A percentile compares a stretch with the other conserved stretches of the same genome.
Conservation (phyloP, 2,797 vertebrate genomes). For the Pogonophryne albipinna region DNA sequence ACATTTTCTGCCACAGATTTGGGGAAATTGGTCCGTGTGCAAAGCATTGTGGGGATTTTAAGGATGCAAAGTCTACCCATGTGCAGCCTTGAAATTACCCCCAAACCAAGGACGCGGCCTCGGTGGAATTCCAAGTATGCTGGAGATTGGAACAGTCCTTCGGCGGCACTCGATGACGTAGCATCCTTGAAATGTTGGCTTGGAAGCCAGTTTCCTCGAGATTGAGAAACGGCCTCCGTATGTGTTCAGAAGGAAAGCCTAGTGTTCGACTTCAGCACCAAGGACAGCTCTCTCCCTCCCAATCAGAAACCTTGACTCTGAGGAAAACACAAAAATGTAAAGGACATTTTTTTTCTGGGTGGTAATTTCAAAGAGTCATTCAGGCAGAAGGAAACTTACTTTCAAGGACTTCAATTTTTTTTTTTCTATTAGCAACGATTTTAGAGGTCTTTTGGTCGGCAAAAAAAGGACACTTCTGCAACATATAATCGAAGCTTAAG, state of each 20-base stretch:
- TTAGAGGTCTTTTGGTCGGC: background rate
- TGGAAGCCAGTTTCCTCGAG: too few relatives aligned
- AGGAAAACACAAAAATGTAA: background rate
- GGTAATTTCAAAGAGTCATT: background rate
- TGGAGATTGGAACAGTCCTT: too few relatives aligned
- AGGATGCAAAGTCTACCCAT: too few relatives aligned
- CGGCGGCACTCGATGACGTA: too few relatives aligned
- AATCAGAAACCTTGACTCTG: background rate
- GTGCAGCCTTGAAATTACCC: too few relatives aligned
- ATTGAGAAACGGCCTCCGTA: too few relatives aligned
- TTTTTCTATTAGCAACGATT: background rate
- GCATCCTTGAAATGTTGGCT: too few relatives aligned
- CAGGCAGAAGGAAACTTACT: background rate
- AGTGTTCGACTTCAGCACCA: constrained; percentile 38
- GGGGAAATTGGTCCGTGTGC: too few relatives aligned
- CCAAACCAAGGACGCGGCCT: too few relatives aligned
- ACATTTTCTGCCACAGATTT: too few relatives aligned
- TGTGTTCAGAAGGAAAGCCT: background rate
- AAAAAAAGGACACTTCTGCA: background rate
- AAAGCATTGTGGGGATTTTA: too few relatives aligned
- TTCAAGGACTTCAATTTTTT: background rate
- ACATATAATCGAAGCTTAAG: background rate
- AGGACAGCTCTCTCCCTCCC: constrained; percentile 41
- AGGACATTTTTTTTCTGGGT: background rate
- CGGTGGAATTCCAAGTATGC: too few relatives aligned